These are phyloP conservation scores for Nettapus auritus DNA, from an alignment of 2,113 vertebrate genomes.

Conservation along the genomic window DNA sequence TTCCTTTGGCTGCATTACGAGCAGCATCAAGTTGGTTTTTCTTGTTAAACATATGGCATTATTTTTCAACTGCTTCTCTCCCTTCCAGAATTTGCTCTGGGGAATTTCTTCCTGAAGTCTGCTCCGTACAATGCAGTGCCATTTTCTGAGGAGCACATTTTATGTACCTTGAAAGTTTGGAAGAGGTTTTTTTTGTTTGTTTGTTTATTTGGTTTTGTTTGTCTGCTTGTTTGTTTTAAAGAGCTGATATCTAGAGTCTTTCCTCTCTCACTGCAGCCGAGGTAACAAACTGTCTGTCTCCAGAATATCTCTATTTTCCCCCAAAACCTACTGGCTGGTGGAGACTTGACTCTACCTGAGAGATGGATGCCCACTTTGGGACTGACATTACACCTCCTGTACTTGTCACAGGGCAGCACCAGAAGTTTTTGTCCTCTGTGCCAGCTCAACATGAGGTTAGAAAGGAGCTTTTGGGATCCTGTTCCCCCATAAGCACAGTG, in stretches of 20 bases:
- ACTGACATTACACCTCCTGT: not conserved
- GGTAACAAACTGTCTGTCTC: not conserved
- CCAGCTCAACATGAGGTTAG: not conserved
- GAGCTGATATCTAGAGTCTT: not conserved
- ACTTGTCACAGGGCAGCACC: not conserved
- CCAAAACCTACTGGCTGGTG: rapidly evolving
- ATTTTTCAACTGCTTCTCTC: not conserved
- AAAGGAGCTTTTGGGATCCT: not conserved
- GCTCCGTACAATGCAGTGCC: not conserved
- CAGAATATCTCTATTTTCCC: not conserved
- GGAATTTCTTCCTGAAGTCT: not conserved
- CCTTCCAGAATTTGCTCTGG: not conserved
- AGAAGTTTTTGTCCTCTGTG: not conserved
- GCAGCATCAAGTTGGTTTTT: not conserved
- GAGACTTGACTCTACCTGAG: not conserved
- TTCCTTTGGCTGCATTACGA: not conserved
- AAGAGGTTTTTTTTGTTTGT: not conserved
- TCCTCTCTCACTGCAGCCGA: not conserved
- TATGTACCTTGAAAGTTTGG: not conserved
- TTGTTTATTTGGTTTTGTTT: not conserved
- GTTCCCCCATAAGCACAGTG: rapidly evolving
- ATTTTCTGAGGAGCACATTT: not conserved
- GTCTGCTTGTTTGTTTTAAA: not conserved
- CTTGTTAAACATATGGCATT: not conserved
- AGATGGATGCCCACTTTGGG: not conserved